Base-by-base conservation (phyloP, 1,140 invertebrate species). In the Drosophila rhopaloa region DNA sequence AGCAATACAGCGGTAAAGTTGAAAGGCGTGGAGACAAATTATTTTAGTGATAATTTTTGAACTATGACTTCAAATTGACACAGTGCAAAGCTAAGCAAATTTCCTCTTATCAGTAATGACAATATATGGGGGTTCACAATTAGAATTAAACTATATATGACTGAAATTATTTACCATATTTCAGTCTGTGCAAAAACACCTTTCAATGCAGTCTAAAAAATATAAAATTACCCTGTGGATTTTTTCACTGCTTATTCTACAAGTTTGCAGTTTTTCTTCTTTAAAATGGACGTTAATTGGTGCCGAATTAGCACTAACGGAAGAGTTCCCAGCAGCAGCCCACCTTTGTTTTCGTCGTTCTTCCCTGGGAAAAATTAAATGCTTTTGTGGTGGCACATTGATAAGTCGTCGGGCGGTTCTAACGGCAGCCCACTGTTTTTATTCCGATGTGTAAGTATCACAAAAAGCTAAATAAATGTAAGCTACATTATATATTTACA, bases 391-490 rank as follows among this genome's bases (percentile, higher is more conserved):
- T 14, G 92, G 90, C 1, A 88, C 83, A n/a, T 40, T 92, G 7
- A 79, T 92, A 7, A 91, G 79, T 7, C 73, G 88, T 41, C 56
- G 60, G 27, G 84, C 72, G 71, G 59, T 92, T 46, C 19, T 92
- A 7, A 92, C 89, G 2, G 86, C 90, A 1, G 92, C 89, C 27
- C 92, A 92, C 60, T 92, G 92, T 38, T 76, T 84, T 16, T 48
- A 60, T 8, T 35, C 14, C 14, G 40, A 54, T 13, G 35, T 41
- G 78, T 80, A 60, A 65, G 60, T n/a, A 35, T 38, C 1, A 61
- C 7, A 32, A 50, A 8, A 32, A 32, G 6, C 29, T 1, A 32
- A 7, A 8, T 32, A 0, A 32, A 32, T 32, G 0, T 7, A 5
- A 0, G 7, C 7, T 44, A 61, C 83, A 79, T 72, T 32, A 7